Percentiles rank a stretch among this genome's conserved stretches.
phyloP scores from a whole-genome alignment of 2,888 invertebrate genomes.

The Dynastes tityus region DNA sequence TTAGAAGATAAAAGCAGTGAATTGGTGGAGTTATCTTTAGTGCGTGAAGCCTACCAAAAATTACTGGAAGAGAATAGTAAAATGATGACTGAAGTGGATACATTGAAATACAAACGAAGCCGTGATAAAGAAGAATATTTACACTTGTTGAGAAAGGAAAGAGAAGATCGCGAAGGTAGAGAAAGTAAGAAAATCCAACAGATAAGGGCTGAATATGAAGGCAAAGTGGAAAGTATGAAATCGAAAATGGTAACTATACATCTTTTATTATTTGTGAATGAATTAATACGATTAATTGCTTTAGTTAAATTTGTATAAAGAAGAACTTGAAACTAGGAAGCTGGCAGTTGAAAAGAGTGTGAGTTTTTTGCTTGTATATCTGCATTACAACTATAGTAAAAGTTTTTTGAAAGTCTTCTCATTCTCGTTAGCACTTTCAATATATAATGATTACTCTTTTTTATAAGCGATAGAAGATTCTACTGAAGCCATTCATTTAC shows the following conservation, averaged over 20 bases:
- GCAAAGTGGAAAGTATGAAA: conserved; percentile 85
- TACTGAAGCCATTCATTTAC: too few relatives aligned
- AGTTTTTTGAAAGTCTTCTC: too few relatives aligned
- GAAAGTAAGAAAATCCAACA: conserved; percentile 72
- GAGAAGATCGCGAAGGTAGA: conserved; percentile 62
- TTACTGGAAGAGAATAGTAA: conserved; percentile 68
- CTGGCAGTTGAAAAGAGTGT: conserved; percentile 73
- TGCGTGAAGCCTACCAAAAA: conserved; percentile 68
- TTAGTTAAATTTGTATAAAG: conserved; percentile 77
- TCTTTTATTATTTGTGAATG: conserved; percentile 53
- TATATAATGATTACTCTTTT: too few relatives aligned
- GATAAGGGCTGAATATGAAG: conserved; percentile 79
- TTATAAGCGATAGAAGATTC: too few relatives aligned
- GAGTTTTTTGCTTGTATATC: conserved; percentile 55
- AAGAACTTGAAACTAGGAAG: conserved; percentile 76
- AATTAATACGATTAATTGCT: conserved; percentile 29
- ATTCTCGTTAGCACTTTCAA: too few relatives aligned
- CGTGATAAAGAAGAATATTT: conserved; percentile 67
- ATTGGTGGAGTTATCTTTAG: conserved; percentile 57
- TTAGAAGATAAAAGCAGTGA: conserved; percentile 62
- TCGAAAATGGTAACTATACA: conserved; percentile 83
- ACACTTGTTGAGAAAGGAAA: conserved; percentile 64
- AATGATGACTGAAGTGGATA: conserved; percentile 66
- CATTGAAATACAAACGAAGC: conserved; percentile 66
- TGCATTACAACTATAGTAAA: too few relatives aligned